Percentiles rank a stretch among this genome's conserved stretches.
Evolutionary conservation across 2,113 vertebrate species (phyloP).

Genomic region (Phaethon lepturus): DNA sequence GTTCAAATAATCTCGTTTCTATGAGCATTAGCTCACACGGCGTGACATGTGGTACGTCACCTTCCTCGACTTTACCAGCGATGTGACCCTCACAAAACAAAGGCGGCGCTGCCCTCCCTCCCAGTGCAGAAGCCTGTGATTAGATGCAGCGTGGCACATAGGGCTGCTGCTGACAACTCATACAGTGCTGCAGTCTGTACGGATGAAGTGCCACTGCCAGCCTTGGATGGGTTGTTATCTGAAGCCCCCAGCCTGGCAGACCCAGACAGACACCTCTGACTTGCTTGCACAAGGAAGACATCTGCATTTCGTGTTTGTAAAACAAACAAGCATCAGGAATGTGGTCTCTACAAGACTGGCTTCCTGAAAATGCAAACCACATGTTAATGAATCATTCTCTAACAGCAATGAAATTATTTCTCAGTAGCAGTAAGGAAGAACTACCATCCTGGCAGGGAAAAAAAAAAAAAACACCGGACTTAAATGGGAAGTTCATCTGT

Average conservation of each 20-base stretch:
- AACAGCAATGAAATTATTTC: not conserved
- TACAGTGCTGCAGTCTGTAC: not conserved
- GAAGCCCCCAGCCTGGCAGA: not conserved
- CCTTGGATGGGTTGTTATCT: not conserved
- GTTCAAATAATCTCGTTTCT: not conserved
- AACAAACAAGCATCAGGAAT: conserved; percentile 34
- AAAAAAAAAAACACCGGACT: not conserved
- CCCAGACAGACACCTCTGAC: not conserved
- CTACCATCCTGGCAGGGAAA: not conserved
- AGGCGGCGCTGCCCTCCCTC: not conserved
- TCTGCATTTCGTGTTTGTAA: not conserved
- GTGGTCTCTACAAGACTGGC: conserved; percentile 6
- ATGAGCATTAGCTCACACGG: not conserved
- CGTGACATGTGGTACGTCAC: not conserved
- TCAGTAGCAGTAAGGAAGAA: conserved; percentile 10
- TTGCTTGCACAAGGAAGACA: not conserved
- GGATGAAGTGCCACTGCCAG: not conserved
- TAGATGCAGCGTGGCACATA: not conserved
- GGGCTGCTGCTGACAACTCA: not conserved
- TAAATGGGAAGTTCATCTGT: not conserved
- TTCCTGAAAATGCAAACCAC: conserved; percentile 46
- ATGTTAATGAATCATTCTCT: conserved; percentile 44
- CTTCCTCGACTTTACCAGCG: not conserved
- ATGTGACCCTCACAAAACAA: not conserved
- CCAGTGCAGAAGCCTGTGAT: not conserved